Evolutionary conservation across 2,797 vertebrate genomes (phyloP).

Genomic region (Darevskia mixta): DNA sequence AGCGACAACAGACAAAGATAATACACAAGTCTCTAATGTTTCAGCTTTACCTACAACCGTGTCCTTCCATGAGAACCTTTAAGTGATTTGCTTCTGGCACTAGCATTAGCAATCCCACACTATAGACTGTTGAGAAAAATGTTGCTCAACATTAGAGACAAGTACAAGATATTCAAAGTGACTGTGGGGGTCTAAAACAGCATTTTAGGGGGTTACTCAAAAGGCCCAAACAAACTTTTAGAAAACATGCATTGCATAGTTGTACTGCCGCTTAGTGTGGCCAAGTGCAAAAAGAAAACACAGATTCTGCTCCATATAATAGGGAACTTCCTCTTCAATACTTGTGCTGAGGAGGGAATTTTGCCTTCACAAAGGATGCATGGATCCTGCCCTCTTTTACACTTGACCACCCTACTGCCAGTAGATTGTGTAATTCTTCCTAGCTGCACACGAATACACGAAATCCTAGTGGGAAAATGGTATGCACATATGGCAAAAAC

Average conservation of each 20-base stretch:
- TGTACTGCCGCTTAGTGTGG: background rate
- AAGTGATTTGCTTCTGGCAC: slow-evolving; percentile 77
- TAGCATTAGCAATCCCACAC: slow-evolving; percentile 77
- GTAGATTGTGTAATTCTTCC: slow-evolving; percentile 12
- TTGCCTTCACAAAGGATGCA: background rate
- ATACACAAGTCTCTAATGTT: slow-evolving; percentile 73
- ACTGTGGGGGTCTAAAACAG: slow-evolving; percentile 62
- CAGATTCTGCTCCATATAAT: background rate
- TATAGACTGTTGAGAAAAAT: slow-evolving; percentile 77
- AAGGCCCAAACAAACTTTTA: slow-evolving; percentile 16
- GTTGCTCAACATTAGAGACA: slow-evolving; percentile 77
- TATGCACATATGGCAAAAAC: slow-evolving; percentile 31
- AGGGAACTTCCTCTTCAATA: background rate
- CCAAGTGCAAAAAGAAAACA: background rate
- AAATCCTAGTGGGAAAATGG: slow-evolving; percentile 38
- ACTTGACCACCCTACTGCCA: slow-evolving; percentile 24
- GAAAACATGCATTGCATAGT: slow-evolving; percentile 15
- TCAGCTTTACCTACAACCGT: slow-evolving; percentile 76
- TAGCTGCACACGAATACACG: slow-evolving; percentile 10
- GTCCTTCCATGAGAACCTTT: slow-evolving; percentile 77
- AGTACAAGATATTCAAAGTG: slow-evolving; percentile 58
- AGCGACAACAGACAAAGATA: slow-evolving; percentile 69
- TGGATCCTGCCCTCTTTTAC: background rate
- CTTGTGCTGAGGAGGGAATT: background rate
- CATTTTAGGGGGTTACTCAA: slow-evolving; percentile 53